phyloP scores from a whole-genome alignment of 2,888 invertebrate species.

The Machimus rusticus region DNA sequence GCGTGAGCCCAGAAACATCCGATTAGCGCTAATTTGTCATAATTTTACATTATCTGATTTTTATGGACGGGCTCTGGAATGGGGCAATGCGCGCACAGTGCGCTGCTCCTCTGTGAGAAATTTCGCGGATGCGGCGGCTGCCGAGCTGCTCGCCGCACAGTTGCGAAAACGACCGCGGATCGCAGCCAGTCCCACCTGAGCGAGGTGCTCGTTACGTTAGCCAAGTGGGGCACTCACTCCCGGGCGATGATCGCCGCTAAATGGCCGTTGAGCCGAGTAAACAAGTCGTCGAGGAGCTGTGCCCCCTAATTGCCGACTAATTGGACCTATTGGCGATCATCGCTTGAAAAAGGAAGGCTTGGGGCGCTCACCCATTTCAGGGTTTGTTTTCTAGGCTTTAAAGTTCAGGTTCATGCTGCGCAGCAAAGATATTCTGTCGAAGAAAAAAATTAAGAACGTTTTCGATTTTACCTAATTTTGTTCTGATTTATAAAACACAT shows the following conservation, averaged over 20 bases:
- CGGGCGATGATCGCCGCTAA: not conserved
- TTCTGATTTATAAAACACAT: too few relatives aligned
- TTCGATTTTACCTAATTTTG: too few relatives aligned
- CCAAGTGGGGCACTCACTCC: not conserved
- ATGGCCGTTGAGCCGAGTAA: not conserved
- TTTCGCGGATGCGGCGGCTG: not conserved
- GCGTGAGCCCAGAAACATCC: conserved; percentile 41
- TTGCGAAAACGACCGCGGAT: not conserved
- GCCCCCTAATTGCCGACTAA: not conserved
- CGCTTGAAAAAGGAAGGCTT: not conserved
- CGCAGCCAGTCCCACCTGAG: not conserved
- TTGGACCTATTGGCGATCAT: not conserved
- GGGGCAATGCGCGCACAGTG: not conserved
- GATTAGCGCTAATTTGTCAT: conserved; percentile 49
- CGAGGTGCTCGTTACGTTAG: not conserved
- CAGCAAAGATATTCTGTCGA: not conserved
- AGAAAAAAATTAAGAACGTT: too few relatives aligned
- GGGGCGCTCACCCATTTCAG: not conserved
- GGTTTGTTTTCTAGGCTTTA: not conserved
- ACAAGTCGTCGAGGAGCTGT: not conserved
- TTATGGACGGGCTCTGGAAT: not conserved
- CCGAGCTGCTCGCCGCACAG: not conserved
- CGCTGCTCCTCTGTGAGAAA: not conserved
- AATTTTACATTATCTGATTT: conserved; percentile 45
- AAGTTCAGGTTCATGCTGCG: not conserved